Percentiles rank a stretch among this genome's conserved stretches.
Conservation (phyloP, 2,113 vertebrate species). For the Epinephelus lanceolatus region DNA sequence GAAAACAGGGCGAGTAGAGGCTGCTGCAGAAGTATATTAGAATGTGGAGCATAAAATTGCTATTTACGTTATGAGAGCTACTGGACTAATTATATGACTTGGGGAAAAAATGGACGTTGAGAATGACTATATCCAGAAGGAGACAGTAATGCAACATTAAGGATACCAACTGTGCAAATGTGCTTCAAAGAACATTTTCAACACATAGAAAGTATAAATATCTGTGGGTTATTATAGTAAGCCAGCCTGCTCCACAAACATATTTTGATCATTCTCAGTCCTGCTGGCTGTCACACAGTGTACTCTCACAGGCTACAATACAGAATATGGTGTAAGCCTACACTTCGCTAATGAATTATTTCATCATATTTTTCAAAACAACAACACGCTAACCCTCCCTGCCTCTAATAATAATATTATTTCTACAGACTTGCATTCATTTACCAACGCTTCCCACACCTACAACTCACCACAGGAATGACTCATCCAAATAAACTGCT, state of each 20-base stretch:
- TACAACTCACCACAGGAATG: neutral
- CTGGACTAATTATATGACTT: too few relatives aligned
- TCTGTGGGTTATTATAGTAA: neutral
- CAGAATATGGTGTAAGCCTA: neutral
- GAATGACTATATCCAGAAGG: too few relatives aligned
- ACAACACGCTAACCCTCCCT: neutral
- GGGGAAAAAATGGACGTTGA: too few relatives aligned
- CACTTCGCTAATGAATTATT: neutral
- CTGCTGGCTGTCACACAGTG: neutral
- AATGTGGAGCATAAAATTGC: too few relatives aligned
- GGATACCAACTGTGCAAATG: too few relatives aligned
- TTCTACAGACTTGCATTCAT: neutral
- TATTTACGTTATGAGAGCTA: too few relatives aligned
- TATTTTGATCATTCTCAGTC: too few relatives aligned
- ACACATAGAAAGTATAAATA: neutral
- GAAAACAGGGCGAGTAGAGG: too few relatives aligned
- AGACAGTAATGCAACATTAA: too few relatives aligned
- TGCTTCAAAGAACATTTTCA: too few relatives aligned
- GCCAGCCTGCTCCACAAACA: neutral
- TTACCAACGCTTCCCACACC: neutral
- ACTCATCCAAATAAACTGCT: constrained; percentile 20
- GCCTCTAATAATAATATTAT: neutral
- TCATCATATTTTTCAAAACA: neutral
- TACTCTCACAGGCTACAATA: neutral
- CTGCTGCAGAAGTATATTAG: too few relatives aligned